phyloP scores from a whole-genome alignment of 2,797 vertebrate genomes.

The Pagetopsis macropterus region DNA sequence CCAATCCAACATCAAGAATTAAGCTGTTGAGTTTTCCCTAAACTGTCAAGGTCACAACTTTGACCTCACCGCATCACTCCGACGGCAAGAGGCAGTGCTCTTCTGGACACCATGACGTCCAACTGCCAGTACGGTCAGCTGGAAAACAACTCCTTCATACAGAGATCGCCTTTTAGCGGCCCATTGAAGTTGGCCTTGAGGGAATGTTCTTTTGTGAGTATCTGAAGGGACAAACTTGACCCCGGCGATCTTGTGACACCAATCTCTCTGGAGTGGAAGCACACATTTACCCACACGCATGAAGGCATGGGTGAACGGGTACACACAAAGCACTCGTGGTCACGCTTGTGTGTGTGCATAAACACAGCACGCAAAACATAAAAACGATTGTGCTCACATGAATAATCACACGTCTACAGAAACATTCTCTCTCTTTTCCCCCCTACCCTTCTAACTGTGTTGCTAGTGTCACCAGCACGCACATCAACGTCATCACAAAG shows the following conservation, averaged over 20 bases:
- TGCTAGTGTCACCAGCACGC: conserved; percentile 47
- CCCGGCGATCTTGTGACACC: conserved; percentile 52
- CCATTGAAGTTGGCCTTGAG: conserved; percentile 50
- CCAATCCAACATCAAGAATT: conserved; percentile 5
- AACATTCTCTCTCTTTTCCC: conserved; percentile 5
- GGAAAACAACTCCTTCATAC: conserved; percentile 64
- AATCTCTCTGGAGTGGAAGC: conserved; percentile 28
- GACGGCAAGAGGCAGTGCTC: conserved; percentile 45
- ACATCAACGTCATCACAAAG: conserved; percentile 41
- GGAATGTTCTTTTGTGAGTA: conserved; percentile 62
- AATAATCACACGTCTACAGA: conserved; percentile 33
- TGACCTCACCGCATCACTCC: conserved; percentile 56
- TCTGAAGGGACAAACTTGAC: conserved; percentile 69
- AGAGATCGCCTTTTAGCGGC: conserved; percentile 58
- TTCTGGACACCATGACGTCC: conserved; percentile 30
- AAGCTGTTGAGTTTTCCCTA: conserved; percentile 21
- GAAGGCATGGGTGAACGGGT: background rate
- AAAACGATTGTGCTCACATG: conserved; percentile 14
- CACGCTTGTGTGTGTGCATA: background rate
- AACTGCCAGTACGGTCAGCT: conserved; percentile 46
- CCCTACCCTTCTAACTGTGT: conserved; percentile 16
- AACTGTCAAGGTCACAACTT: conserved; percentile 31
- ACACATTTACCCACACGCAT: conserved; percentile 7
- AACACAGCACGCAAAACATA: conserved; percentile 2
- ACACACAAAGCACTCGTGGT: conserved; percentile 20